These are phyloP conservation scores for Enteromius radiatus DNA, from an alignment of 2,797 vertebrate species.

Conservation along the genomic window DNA sequence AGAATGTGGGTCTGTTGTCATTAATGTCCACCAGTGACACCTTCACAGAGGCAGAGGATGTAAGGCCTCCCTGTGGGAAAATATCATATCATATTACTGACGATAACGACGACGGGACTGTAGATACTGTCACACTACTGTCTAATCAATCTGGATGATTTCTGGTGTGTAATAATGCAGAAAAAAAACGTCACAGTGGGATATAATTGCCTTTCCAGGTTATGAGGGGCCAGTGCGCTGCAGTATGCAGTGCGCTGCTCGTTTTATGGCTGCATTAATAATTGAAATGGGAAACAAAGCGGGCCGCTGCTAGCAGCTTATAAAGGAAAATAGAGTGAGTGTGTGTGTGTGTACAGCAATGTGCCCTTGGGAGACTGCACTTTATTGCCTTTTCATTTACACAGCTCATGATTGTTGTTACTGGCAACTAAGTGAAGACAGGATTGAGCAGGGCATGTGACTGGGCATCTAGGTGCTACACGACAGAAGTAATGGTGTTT, in stretches of 20 bases:
- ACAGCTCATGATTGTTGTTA: slow-evolving; percentile 35
- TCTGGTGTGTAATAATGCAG: slow-evolving; percentile 11
- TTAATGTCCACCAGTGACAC: slow-evolving; percentile 91
- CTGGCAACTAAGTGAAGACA: slow-evolving; percentile 33
- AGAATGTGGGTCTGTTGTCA: slow-evolving; percentile 92
- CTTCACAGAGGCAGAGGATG: slow-evolving; percentile 85
- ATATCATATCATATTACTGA: not conserved
- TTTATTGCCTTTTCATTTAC: slow-evolving; percentile 59
- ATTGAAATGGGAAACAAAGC: slow-evolving; percentile 56
- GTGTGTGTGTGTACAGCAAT: slow-evolving; percentile 27
- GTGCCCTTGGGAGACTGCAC: slow-evolving; percentile 38
- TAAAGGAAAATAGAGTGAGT: slow-evolving; percentile 44
- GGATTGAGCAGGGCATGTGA: not conserved
- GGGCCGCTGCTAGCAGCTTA: slow-evolving; percentile 52
- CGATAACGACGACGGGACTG: not conserved
- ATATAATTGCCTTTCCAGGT: slow-evolving; percentile 15
- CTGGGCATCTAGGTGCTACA: not conserved
- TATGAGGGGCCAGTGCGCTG: not conserved
- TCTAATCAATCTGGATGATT: slow-evolving; percentile 25
- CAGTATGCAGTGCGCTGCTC: slow-evolving; percentile 35
- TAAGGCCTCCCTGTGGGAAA: slow-evolving; percentile 86
- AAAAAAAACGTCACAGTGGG: slow-evolving; percentile 9
- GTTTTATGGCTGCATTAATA: slow-evolving; percentile 71
- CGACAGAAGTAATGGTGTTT: slow-evolving; percentile 25
- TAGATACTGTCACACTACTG: not conserved